Evolutionary conservation across 2,888 invertebrate species (phyloP), one percentile per base, ranked within the genome.

Genomic region (Hypercompe scribonia): DNA sequence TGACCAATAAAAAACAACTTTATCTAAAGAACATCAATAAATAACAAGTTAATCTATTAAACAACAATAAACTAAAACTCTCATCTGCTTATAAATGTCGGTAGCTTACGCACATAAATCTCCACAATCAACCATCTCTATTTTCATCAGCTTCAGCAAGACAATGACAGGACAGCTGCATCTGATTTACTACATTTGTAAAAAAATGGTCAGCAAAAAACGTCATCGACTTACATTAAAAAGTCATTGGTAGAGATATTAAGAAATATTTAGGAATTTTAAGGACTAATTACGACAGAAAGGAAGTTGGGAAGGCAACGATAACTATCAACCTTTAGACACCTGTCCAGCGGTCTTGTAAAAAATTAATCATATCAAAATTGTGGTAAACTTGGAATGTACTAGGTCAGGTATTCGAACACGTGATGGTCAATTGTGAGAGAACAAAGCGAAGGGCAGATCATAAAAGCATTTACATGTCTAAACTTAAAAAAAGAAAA

Each of bases 211-310:
- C 34, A 68, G 82, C 82, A 90, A 90, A 90, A 88, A 89, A 86
- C 77, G 70, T 76, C 69, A 72, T 68, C 71, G 82, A 79, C 72
- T 75, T 69, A 87, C 91, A 95, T 95, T 94, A 94, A 94, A 93
- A 93, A 92, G 83, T 86, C 91, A 93, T 93, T 82, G 85, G 86
- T 86, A 79, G 81, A 78, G 85, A 82, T 89, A 94, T 93, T 93
- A 94, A 92, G 92, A 89, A 93, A 92, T 91, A 90, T 89, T 93
- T 91, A 90, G 88, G 86, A 86, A 86, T 88, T 89, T 92, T 90
- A 90, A 89, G 85, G 86, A 80, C 88, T 92, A 89, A 92, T 94
- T 92, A 92, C 83, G 83, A 76, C n/a, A 75, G 81, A 78, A 81
- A 84, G 85, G 82, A 80, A 83, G 78, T 77, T 34, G 78, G 79